These are phyloP conservation scores for Hippocampus abdominalis DNA, from an alignment of 2,113 vertebrate species.

Conservation along the genomic window DNA sequence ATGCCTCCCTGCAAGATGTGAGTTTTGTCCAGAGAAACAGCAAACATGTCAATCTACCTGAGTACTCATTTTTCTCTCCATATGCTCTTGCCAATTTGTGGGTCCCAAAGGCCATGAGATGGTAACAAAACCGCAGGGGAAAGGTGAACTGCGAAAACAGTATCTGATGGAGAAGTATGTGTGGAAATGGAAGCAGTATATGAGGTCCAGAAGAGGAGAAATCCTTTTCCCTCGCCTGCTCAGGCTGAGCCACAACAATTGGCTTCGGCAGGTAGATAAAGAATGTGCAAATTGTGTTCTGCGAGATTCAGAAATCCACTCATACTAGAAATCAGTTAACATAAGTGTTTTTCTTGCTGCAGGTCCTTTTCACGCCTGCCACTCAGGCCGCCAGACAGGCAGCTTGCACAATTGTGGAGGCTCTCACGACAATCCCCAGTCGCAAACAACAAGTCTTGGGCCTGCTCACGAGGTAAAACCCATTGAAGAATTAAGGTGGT, in stretches of 20 bases:
- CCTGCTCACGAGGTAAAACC: slow-evolving; percentile 89
- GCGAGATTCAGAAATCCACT: not conserved
- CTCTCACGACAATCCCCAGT: slow-evolving; percentile 91
- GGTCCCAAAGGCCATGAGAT: slow-evolving; percentile 72
- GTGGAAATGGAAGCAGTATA: slow-evolving; percentile 97
- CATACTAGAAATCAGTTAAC: not conserved
- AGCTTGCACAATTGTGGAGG: slow-evolving; percentile 96
- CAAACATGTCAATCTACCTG: not conserved
- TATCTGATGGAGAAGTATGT: slow-evolving; percentile 93
- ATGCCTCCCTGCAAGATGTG: slow-evolving; percentile 94
- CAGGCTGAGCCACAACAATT: slow-evolving; percentile 97
- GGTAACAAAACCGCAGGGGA: slow-evolving; percentile 82
- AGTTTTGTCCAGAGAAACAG: slow-evolving; percentile 11
- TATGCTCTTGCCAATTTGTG: not conserved
- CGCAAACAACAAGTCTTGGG: slow-evolving; percentile 96
- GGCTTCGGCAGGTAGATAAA: slow-evolving; percentile 85
- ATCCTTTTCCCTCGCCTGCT: slow-evolving; percentile 82
- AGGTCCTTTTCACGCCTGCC: slow-evolving; percentile 98
- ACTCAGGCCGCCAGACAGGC: slow-evolving; percentile 95
- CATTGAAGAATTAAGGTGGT: not conserved
- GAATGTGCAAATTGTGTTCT: not conserved
- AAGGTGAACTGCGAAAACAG: slow-evolving; percentile 83
- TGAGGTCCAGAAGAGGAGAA: slow-evolving; percentile 82
- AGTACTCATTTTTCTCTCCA: not conserved
- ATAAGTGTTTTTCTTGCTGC: slow-evolving; percentile 4